Base-by-base conservation (phyloP, 1,140 invertebrate genomes). In the Conopomorpha cramerella region DNA sequence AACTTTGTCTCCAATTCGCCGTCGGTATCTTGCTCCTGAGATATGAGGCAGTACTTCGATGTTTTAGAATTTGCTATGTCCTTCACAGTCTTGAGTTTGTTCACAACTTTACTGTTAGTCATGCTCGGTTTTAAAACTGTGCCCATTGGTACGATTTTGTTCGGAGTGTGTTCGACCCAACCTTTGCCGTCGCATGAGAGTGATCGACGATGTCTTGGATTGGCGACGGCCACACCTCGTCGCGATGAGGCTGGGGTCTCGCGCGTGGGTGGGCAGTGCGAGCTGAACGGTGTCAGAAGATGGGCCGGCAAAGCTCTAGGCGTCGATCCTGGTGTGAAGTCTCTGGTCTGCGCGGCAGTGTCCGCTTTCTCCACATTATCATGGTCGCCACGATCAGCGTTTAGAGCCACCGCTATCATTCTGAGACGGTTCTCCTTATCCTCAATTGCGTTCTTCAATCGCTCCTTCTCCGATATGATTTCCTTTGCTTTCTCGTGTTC, bases 1-100 rank as follows among this genome's bases (percentile, higher is more conserved):
- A 98, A 55, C 52, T 91, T 91, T 0, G 95, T 98, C 73, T 95
- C 92, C 1, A 99, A 68, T 62, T 96, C 92, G 0, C 95, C 96
- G 51, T 91, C 88, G 0, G 89, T 88, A 62, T 97, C 93, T 26
- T 90, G 86, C 46, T 94, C 89, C 74, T 98, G 95, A 1, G 93
- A 88, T 15, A 95, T 88, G 1, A 99, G 77, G 43, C 92, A 90
- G 64, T 99, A 99, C 63, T 95, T 95, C 0, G 86, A 89, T 16
- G 87, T 87, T 43, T 89, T 87, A 2, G 85, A 79, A 39, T 85
- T 84, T 0, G 82, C 83, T 15, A 95, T 81, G 57, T 95, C 90
- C 46, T 81, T 85, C 8, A 84, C 80, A 37, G 81, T 82, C 0
- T 78, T 83, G 2, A 98, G 68, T 55, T 91, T 93, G 0, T 86